phyloP scores from a whole-genome alignment of 2,797 vertebrate genomes.

The Muscicapa striata region DNA sequence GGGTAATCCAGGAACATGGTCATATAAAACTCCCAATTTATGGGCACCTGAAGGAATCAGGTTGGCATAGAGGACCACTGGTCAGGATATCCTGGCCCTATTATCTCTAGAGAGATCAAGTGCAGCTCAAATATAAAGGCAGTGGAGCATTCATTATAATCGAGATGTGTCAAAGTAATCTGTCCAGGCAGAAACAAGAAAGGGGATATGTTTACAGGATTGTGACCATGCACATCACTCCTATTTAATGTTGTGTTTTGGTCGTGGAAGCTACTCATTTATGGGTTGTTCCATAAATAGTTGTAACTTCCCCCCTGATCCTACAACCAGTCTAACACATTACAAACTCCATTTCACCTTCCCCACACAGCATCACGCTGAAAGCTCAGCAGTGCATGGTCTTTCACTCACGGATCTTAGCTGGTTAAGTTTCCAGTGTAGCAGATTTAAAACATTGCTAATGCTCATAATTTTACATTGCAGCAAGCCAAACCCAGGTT shows the following conservation, averaged over 20 bases:
- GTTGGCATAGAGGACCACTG: not conserved
- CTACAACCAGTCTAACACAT: not conserved
- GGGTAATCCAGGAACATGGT: not conserved
- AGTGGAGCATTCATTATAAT: not conserved
- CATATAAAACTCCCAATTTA: not conserved
- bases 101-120: not conserved
- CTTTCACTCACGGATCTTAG: not conserved
- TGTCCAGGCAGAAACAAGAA: not conserved
- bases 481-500: conserved; percentile 29
- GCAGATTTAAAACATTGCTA: not conserved
- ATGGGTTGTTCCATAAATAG: not conserved
- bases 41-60: not conserved
- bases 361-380: not conserved
- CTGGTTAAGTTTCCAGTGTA: conserved; percentile 8
- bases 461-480: not conserved
- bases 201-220: not conserved
- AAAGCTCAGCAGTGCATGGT: not conserved
- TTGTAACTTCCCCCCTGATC: not conserved
- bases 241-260: not conserved
- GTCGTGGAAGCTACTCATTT: not conserved
- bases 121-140: not conserved
- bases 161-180: not conserved
- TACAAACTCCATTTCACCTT: not conserved
- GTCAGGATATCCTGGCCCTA: not conserved
- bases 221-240: not conserved